phyloP scores from a whole-genome alignment of 2,113 vertebrate species.

The Pelobates fuscus region DNA sequence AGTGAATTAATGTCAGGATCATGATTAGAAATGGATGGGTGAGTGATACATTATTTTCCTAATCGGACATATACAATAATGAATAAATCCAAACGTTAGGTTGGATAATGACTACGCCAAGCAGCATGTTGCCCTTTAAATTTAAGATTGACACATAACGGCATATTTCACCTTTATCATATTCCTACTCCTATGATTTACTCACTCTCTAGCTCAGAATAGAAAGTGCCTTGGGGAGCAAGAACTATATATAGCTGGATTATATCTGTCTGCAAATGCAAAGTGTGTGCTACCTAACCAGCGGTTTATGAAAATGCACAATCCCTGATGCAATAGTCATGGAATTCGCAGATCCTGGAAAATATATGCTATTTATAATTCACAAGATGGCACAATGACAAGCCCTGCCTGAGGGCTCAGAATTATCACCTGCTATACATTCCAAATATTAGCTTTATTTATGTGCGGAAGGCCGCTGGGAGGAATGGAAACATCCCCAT shows the following conservation, averaged over 20 bases:
- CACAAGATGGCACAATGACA: constrained; percentile 32
- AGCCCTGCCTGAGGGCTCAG: constrained; percentile 17
- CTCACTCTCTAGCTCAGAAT: constrained; percentile 28
- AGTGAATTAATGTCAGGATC: not conserved
- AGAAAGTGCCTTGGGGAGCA: constrained; percentile 35
- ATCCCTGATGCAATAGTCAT: constrained; percentile 17
- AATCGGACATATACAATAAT: constrained; percentile 1
- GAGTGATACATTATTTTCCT: constrained; percentile 14
- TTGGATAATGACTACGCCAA: not conserved
- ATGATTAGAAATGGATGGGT: constrained; percentile 1
- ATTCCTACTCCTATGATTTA: constrained; percentile 18
- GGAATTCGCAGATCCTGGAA: constrained; percentile 23
- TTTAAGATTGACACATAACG: constrained; percentile 22
- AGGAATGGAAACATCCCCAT: constrained; percentile 23
- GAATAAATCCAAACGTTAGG: not conserved
- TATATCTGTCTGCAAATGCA: constrained; percentile 14
- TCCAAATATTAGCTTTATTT: constrained; percentile 39
- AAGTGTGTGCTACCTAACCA: not conserved
- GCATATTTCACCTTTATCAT: constrained; percentile 26
- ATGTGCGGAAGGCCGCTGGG: constrained; percentile 17
- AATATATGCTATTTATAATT: constrained; percentile 32
- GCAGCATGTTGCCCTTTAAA: constrained; percentile 2
- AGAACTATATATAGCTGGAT: constrained; percentile 37
- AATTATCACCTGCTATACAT: constrained; percentile 41
- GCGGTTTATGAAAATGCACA: constrained; percentile 28